A percentile compares a stretch with the other conserved stretches of the same genome.
These are phyloP conservation scores for Aleadryas rufinucha DNA, from an alignment of 2,113 vertebrate genomes.

Conservation along the genomic window DNA sequence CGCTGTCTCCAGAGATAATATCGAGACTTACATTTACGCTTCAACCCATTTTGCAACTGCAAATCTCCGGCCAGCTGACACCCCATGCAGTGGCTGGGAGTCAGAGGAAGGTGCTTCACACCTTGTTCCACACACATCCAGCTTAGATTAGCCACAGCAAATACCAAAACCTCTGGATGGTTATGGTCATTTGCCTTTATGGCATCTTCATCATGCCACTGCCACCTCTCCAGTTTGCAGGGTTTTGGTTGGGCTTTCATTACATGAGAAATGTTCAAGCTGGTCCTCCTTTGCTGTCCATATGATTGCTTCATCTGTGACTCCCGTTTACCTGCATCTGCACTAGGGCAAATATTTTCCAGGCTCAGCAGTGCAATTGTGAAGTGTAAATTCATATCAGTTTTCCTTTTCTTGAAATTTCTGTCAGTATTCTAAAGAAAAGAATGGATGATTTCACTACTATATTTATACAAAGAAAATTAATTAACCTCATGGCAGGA, in stretches of 20 bases:
- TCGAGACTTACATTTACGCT: background rate
- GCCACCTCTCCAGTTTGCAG: background rate
- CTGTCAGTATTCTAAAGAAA: background rate
- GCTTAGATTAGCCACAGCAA: background rate
- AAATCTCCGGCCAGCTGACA: background rate
- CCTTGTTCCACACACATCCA: background rate
- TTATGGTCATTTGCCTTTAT: background rate
- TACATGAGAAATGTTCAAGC: background rate
- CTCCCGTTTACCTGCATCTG: background rate
- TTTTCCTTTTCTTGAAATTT: background rate
- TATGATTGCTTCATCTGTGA: background rate
- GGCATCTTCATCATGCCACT: background rate
- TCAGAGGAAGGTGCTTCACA: background rate
- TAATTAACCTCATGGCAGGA: slow-evolving; percentile 14
- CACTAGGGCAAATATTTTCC: background rate
- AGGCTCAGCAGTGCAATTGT: background rate
- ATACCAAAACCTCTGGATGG: background rate
- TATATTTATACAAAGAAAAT: background rate
- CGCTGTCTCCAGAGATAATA: background rate
- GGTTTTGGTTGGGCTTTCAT: background rate
- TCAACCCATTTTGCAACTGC: background rate
- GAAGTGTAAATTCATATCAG: background rate
- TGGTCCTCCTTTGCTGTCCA: background rate
- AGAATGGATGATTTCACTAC: background rate
- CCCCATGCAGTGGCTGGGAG: fast-evolving